Evolutionary conservation across 2,888 invertebrate genomes (phyloP), one percentile per base, ranked within the genome.

Genomic region (Ametastegia equiseti): DNA sequence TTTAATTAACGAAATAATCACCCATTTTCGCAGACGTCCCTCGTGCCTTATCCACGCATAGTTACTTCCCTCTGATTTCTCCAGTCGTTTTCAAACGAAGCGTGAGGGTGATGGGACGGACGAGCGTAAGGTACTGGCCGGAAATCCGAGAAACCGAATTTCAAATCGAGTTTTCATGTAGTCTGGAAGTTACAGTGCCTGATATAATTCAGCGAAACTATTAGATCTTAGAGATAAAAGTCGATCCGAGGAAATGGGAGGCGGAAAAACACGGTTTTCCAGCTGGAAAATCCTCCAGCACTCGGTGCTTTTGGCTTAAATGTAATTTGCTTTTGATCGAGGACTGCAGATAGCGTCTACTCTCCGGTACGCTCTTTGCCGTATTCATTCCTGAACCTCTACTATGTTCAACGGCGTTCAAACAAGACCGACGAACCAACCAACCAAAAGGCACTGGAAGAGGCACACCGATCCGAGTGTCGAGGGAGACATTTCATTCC

Each of bases 1-100:
- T 89, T 89, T 89, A 89, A 90, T 90, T 89, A 90, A 88, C 89
- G 87, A 87, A 89, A 89, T 88, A 90, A 88, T 87, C 87, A 85
- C 85, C 83, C 84, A 23, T n/a, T 69, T 69, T 69, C 69, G n/a
- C 15, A 30, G n/a, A 30, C 33, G n/a, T 30, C 33, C 15, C 3
- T n/a, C n/a, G 2, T 33, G 11, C 11, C 45, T 45, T 30, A 4
- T 33, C 63, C 63, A 63, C 30, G 7, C n/a, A 15, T 33, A 30
- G 15, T 7, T 63, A 19, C n/a, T 30, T 15, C 30, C n/a, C n/a
- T 63, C 30, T 15, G n/a, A 33, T 63, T 63, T 5, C 33, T 63
- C 30, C 15, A 15, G 5, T 1, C 33, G n/a, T n/a, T 63, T 30
- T 33, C 15, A 7, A 33, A 36, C 0, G 30, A 9, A 23, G 11